Percentiles rank a stretch among this genome's conserved stretches.
Evolutionary conservation across 2,113 vertebrate genomes (phyloP).

Genomic region (Ochotona princeps): DNA sequence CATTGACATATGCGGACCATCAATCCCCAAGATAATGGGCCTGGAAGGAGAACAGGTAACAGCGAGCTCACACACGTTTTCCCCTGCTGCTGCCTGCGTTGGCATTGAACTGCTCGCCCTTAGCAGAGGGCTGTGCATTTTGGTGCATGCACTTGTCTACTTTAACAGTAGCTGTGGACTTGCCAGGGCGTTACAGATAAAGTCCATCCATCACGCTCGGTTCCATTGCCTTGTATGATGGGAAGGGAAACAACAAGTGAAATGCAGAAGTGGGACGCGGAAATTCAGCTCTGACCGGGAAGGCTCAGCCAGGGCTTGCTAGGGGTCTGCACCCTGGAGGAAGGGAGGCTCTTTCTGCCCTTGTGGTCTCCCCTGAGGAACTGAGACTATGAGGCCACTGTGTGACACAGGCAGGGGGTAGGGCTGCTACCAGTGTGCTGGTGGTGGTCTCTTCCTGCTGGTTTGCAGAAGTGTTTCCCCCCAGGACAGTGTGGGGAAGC

Average conservation of each 20-base stretch:
- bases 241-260: constrained; percentile 51
- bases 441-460: background rate
- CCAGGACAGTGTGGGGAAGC: background rate
- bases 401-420: background rate
- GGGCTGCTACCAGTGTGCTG: background rate
- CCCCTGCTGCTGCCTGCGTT: background rate
- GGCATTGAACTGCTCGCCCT: fast-evolving
- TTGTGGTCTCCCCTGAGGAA: constrained; percentile 33
- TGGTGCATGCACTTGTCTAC: background rate
- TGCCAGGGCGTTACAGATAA: background rate
- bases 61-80: fast-evolving
- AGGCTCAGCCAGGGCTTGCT: background rate
- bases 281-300: background rate
- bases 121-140: fast-evolving
- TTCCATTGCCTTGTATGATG: background rate
- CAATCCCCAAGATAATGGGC: constrained; percentile 97
- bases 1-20: constrained; percentile 96
- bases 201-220: background rate
- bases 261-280: constrained; percentile 54
- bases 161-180: background rate
- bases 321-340: background rate
- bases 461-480: too few species aligned
- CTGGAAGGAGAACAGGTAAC: constrained; percentile 96
- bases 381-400: background rate
- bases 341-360: constrained; percentile 7